Evolutionary conservation across 2,797 vertebrate species (phyloP).

Genomic region (Lagothrix lagotricha): DNA sequence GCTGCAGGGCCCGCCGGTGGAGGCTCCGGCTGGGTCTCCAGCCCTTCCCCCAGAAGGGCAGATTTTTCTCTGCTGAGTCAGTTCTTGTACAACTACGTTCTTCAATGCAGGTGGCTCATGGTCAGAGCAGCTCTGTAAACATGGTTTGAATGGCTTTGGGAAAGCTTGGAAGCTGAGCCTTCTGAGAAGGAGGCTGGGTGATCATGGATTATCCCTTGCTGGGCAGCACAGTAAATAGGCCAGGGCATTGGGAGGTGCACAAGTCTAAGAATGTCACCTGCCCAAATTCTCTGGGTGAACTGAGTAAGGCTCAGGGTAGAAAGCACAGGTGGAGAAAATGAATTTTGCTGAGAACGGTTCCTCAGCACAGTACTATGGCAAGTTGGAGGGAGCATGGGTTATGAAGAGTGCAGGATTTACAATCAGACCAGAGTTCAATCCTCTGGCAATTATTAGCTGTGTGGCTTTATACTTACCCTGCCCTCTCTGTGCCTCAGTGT

Average conservation of each 20-base stretch:
- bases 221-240: neutral
- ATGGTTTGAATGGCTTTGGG: neutral
- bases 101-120: neutral
- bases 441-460: neutral
- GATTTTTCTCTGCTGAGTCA: neutral
- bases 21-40: neutral
- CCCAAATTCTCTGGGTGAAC: neutral
- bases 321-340: neutral
- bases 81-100: neutral
- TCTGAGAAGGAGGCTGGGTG: neutral
- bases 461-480: neutral
- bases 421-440: neutral
- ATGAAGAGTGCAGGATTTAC: neutral
- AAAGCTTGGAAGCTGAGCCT: neutral
- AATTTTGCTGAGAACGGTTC: neutral
- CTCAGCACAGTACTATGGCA: neutral
- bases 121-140: neutral
- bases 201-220: fast-evolving
- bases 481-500: neutral
- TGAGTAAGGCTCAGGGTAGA: neutral
- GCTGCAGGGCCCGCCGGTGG: neutral
- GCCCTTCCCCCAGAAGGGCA: neutral
- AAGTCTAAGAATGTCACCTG: neutral
- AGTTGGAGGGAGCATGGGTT: fast-evolving
- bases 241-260: fast-evolving